Base-by-base conservation (phyloP, 2,113 vertebrate genomes). In the Gavia stellata region DNA sequence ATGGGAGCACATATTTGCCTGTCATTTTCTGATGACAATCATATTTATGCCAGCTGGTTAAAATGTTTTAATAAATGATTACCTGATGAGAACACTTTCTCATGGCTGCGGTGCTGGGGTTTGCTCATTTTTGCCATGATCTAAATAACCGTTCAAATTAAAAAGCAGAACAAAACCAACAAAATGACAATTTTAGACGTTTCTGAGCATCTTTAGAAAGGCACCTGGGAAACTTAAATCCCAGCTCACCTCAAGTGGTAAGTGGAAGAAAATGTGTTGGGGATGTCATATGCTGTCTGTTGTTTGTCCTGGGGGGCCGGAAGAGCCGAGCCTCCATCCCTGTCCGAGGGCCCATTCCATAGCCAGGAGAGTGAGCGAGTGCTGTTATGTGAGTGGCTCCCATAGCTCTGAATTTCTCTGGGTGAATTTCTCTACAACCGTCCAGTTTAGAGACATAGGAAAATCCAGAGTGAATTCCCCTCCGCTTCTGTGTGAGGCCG, bases 21-120 rank as follows among this genome's bases (percentile, higher is more conserved):
- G 93, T 86, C 67, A 34, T 82, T 85, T 95, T 86, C 68, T 88
- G 81, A 81, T 92, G 53, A 66, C 70, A 67, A 25, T 93, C 61
- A 9, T 74, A 85, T 92, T 91, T 94, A 50, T 56, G 78, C 81
- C 65, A 86, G 78, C 84, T 85, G 72, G 59, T 86, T 91, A 81
- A 95, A 97, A 94, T 66, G 52, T 75, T 94, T 89, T 89, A 85
- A 91, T 72, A 92, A 94, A 79, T 34, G 19, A 74, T 71, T 82
- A 96, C 93, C 88, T 79, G 81, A 96, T 25, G 40, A 73, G 75
- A 86, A 80, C 23, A 12, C 36, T 79, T 81, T 68, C 49, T 87
- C 4, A 12, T 36, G 58, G 58, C 40, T 87, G 1, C 2, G 1
- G 52, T 53, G 29, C 66, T 85, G 89, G 25, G 17, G 13, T 80